Evolutionary conservation across 92 coral and sea anemone species (phyloP).

Genomic region (Epizoanthus stellaris): DNA sequence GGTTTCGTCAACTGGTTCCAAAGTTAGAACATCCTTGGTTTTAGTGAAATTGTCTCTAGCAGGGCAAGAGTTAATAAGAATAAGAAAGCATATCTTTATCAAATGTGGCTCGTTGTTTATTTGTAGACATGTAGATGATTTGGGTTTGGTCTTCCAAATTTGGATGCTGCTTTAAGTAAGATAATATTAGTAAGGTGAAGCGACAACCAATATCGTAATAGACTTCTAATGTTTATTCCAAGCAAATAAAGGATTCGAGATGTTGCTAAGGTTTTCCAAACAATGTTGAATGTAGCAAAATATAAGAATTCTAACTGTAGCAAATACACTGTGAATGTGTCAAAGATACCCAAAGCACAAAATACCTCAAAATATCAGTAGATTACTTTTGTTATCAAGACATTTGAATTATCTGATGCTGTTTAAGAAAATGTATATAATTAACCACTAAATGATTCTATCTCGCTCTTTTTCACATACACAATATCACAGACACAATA

Average conservation of each 20-base stretch:
- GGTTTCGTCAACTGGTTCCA: too few species aligned
- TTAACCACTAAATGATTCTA: too few species aligned
- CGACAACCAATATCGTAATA: constrained; percentile 1
- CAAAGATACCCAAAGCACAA: neutral
- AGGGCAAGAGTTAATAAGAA: neutral
- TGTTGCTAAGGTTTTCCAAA: constrained; percentile 6
- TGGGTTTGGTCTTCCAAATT: constrained; percentile 24
- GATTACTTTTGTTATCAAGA: neutral
- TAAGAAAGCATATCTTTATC: neutral
- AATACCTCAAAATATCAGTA: neutral
- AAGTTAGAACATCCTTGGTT: too few species aligned
- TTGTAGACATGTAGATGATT: neutral
- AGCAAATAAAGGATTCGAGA: neutral
- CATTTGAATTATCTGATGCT: too few species aligned
- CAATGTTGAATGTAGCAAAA: constrained; percentile 31
- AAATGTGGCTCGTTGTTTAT: neutral
- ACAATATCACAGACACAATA: neutral
- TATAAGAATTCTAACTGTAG: neutral
- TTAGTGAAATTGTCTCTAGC: too few species aligned
- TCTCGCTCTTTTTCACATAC: neutral
- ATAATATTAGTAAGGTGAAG: constrained; percentile 35
- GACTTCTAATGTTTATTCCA: neutral
- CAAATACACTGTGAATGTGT: neutral
- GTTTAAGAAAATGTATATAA: too few species aligned
- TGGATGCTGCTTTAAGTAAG: constrained; percentile 17